A percentile compares a stretch with the other conserved stretches of the same genome.
phyloP scores from a whole-genome alignment of 2,113 vertebrate genomes.

The Hemiscyllium ocellatum region DNA sequence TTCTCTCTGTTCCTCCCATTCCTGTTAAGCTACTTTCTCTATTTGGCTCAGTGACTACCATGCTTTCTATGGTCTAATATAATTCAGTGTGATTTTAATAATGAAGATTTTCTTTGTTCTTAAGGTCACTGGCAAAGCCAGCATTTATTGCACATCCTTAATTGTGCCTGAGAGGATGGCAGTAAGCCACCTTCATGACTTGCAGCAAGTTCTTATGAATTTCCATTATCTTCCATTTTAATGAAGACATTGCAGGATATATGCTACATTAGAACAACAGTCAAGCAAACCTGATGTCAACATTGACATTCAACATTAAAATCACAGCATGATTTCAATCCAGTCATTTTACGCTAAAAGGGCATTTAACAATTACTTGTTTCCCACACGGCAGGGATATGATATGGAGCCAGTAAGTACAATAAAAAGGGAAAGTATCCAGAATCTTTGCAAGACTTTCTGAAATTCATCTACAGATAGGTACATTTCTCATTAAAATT shows the following conservation, averaged over 20 bases:
- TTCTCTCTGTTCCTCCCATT: neutral
- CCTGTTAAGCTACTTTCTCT: neutral
- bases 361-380: slow-evolving; percentile 10
- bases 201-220: neutral
- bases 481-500: neutral
- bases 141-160: neutral
- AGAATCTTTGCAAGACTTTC: neutral
- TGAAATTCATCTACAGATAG: neutral
- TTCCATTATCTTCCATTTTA: neutral
- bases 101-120: neutral
- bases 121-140: neutral
- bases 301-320: neutral
- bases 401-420: neutral
- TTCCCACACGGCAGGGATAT: neutral
- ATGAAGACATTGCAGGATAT: neutral
- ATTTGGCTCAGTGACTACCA: neutral
- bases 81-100: neutral
- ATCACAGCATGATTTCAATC: neutral
- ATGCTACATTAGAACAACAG: neutral
- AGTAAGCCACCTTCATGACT: no score
- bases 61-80: neutral
- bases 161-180: neutral
- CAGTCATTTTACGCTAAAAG: neutral
- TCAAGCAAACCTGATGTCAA: neutral
- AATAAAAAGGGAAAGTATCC: neutral